phyloP scores from a whole-genome alignment of 92 coral and sea anemone genomes.

The Porites divaricata region DNA sequence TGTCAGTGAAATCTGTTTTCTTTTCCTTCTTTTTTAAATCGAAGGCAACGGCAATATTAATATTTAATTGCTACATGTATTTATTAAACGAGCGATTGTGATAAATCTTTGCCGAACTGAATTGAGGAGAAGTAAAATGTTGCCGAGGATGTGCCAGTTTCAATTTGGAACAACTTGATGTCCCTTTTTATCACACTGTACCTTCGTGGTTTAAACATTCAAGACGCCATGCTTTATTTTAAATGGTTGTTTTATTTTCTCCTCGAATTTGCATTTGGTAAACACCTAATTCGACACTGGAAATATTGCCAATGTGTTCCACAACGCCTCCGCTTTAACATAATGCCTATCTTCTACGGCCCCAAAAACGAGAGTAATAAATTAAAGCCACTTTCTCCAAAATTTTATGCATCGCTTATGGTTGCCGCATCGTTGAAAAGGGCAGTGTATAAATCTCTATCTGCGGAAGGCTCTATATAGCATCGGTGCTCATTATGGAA shows the following conservation, averaged over 20 bases:
- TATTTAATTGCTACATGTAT: conserved; percentile 5
- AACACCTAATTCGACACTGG: conserved; percentile 28
- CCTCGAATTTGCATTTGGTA: conserved; percentile 70
- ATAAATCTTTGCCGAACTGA: not conserved
- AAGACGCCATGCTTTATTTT: conserved; percentile 42
- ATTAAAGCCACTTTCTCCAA: not conserved
- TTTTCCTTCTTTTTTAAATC: not conserved
- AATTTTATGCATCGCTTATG: not conserved
- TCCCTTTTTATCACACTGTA: conserved; percentile 29
- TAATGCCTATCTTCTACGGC: not conserved
- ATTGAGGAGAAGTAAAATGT: too few species aligned
- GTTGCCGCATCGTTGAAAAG: not conserved
- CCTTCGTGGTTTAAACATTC: conserved; percentile 28
- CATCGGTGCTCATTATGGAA: not conserved
- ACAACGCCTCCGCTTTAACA: conserved; percentile 28
- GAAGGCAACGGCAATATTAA: conserved; percentile 19
- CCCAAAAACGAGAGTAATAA: not conserved
- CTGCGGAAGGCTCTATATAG: not conserved
- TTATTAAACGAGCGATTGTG: not conserved
- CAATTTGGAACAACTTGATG: too few species aligned
- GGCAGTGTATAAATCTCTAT: not conserved
- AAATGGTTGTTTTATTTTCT: conserved; percentile 51
- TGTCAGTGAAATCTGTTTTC: conserved; percentile 39
- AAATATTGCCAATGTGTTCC: conserved; percentile 13
- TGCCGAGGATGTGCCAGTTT: too few species aligned